Evolutionary conservation across 2,797 vertebrate species (phyloP), one percentile per base, ranked within the genome.

Genomic region (Catamblyrhynchus diadema): DNA sequence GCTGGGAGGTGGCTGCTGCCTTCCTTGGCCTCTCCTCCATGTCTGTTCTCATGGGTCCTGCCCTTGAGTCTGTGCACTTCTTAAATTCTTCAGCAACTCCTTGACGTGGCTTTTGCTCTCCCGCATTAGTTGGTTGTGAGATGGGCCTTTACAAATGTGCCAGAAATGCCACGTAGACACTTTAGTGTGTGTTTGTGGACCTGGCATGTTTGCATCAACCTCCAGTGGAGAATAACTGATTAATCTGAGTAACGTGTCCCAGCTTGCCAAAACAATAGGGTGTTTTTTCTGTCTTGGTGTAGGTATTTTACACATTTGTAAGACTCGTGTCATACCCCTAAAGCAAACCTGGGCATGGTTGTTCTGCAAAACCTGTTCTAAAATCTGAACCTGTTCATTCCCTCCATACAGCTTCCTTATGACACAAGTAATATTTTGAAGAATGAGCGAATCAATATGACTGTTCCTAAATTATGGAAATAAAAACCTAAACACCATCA

Each of bases 361-460:
- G 50, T 75, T 86, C 57, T 78, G 88, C 35, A 60, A 51, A 95
- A 85, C 83, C 74, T 90, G 81, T 95, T 96, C 70, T 81, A 28
- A 90, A 70, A 51, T 66, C 62, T 67, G 50, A 62, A 60, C 71
- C 48, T 62, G 1, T 39, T 84, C 50, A 82, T 45, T 71, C 39
- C 33, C 53, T 92, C 37, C 17, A 1, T 54, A 15, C 16, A 6
- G 1, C 4, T 61, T 86, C 37, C 37, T 73, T 53, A 30, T 1
- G 24, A 80, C 12, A 60, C 32, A 30, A 32, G 19, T 45, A 32
- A 3, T 51, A 28, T 71, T 71, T 60, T 61, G 64, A 77, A 53
- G 41, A 62, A 42, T 14, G 27, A 53, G 25, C 60, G 20, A 27
- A 60, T 59, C 57, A 25, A 1, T 79, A 9, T 37, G 44, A 21